phyloP scores from a whole-genome alignment of 1,140 invertebrate species.

The Grapholita molesta region DNA sequence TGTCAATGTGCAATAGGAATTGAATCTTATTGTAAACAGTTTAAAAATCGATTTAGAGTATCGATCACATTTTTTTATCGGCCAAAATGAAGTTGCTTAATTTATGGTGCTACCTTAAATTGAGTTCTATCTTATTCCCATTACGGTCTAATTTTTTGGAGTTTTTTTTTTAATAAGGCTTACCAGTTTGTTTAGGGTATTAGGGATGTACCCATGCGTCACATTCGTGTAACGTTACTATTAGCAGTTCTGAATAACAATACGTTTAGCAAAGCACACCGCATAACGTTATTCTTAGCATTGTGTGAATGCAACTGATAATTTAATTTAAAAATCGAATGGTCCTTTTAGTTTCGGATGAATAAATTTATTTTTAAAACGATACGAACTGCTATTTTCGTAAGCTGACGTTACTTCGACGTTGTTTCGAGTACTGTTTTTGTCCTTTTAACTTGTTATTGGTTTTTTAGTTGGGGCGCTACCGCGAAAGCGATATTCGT shows the following conservation, averaged over 20 bases:
- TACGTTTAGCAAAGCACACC: not conserved
- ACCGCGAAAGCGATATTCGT: too few relatives aligned
- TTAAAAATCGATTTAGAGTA: not conserved
- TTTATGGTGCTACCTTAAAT: not conserved
- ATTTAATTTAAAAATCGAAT: constrained; percentile 1
- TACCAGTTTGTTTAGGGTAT: constrained; percentile 42
- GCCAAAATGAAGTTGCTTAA: not conserved
- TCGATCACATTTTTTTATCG: not conserved
- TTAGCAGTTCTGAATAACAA: not conserved
- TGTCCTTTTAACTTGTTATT: not conserved
- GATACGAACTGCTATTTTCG: not conserved
- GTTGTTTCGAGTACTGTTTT: too few relatives aligned
- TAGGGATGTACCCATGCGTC: constrained; percentile 35
- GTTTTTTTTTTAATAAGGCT: constrained; percentile 22
- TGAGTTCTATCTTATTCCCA: not conserved
- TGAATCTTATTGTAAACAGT: not conserved
- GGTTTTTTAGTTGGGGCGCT: not conserved
- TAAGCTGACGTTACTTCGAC: not conserved
- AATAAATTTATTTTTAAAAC: not conserved
- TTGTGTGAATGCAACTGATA: not conserved
- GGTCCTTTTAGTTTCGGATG: not conserved
- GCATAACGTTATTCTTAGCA: not conserved
- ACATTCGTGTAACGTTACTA: constrained; percentile 22
- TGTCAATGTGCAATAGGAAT: not conserved
- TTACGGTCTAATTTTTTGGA: constrained; percentile 2